Conservation (phyloP, 2,113 vertebrate genomes). For the Ceuthmochares aereus region DNA sequence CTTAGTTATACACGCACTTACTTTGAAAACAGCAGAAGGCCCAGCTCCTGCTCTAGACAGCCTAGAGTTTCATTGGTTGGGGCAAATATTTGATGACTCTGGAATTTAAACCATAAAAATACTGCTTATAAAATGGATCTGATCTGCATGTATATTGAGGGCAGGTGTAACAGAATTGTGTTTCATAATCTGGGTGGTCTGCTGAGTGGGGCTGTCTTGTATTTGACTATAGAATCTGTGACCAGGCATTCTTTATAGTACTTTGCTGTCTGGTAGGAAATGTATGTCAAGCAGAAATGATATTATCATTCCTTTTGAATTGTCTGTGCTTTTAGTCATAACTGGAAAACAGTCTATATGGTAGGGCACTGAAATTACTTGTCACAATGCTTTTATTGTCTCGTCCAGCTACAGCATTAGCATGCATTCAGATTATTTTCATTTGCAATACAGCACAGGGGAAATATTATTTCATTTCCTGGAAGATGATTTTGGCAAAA, state of each 20-base stretch:
- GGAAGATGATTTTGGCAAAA: neutral
- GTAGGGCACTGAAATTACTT: neutral
- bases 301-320: constrained; percentile 15
- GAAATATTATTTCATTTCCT: constrained; percentile 6
- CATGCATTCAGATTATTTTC: neutral
- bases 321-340: constrained; percentile 21
- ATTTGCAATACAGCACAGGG: neutral
- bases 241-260: neutral
- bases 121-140: neutral
- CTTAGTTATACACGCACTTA: fast-evolving
- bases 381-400: constrained; percentile 10
- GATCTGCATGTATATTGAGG: neutral
- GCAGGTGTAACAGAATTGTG: fast-evolving
- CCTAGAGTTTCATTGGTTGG: neutral
- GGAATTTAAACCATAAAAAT: neutral
- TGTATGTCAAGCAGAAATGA: constrained; percentile 19
- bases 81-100: fast-evolving
- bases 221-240: neutral
- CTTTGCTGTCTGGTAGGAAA: constrained; percentile 20
- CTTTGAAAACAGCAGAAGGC: neutral
- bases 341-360: neutral
- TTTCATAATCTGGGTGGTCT: neutral
- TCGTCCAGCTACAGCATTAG: neutral
- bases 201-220: neutral
- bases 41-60: neutral